Conservation (phyloP, 2,797 vertebrate genomes). For the Muraenolepis orangiensis region DNA sequence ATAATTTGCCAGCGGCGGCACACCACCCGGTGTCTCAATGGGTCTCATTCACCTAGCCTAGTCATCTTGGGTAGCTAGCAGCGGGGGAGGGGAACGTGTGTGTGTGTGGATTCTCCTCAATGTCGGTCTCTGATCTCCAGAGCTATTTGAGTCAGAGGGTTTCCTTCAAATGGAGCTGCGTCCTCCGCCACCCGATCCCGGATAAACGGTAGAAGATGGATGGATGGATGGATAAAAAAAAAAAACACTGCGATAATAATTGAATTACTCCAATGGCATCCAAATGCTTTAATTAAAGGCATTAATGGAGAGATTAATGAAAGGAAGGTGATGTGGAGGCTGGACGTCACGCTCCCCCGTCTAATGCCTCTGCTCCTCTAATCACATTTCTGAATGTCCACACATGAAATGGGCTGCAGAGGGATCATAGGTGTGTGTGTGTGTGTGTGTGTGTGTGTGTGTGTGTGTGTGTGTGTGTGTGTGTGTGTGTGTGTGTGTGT, state of each 20-base stretch:
- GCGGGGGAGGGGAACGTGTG: background rate
- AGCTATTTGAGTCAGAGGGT: background rate
- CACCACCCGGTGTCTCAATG: background rate
- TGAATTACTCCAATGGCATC: background rate
- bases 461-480: conserved; percentile 1
- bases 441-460: background rate
- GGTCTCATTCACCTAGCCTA: background rate
- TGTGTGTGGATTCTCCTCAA: background rate
- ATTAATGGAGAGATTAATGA: background rate
- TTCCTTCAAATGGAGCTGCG: background rate
- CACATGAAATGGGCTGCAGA: conserved; percentile 11
- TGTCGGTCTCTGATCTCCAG: background rate
- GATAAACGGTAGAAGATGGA: too few species aligned
- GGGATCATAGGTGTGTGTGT: conserved; percentile 6
- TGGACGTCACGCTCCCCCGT: background rate
- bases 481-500: background rate
- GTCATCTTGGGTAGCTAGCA: background rate
- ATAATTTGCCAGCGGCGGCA: background rate
- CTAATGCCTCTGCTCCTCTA: conserved; percentile 23
- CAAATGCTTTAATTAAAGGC: background rate
- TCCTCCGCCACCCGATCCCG: too few species aligned
- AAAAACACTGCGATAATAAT: background rate
- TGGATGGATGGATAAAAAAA: too few species aligned
- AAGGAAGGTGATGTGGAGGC: background rate
- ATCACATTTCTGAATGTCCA: conserved; percentile 37